Base-by-base conservation (phyloP, 2,113 vertebrate species). In the Fulmarus glacialis region DNA sequence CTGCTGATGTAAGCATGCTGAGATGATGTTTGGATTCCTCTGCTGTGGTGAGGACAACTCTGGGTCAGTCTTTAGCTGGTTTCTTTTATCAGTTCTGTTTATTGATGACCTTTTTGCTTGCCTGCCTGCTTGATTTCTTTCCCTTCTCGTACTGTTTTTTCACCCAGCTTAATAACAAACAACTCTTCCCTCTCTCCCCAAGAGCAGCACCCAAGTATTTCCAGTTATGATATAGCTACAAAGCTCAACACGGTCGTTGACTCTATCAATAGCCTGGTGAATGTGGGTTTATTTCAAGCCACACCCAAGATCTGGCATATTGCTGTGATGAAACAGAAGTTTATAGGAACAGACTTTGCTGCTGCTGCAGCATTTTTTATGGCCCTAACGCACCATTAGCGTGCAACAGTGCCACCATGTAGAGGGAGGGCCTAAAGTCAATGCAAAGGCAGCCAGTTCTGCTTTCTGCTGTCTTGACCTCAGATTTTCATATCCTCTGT, bases 111-210 rank as follows among this genome's bases (percentile, higher is more conserved):
- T 89, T 73, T 13, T 29, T 60, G 9, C 36, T 72, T 63, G 9
- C 23, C 56, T 82, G 63, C 30, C 34, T 58, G 5, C 53, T 81
- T 32, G 29, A 43, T 73, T 89, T 42, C 40, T 92, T 77, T 64
- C 34, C 34, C 4, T 43, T 85, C 42, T 45, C 3, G 1, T 36
- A 45, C 22, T 0, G 0, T 26, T 70, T 89, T 78, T 74, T 62
- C 21, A 59, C 15, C 64, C 5, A 1, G 9, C 55, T 73, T 58
- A 20, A 82, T 40, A 95, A 3, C 29, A 67, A 67, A 12, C 22
- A 71, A 32, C 23, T 72, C 43, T 59, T 67, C 15, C 7, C 29
- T 64, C 47, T 78, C 16, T 71, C 22, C n/a, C 59, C 36, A 43
- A 27, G 56, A 90, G 40, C 30, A 32, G 24, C 73, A 55, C 16